Conservation (phyloP, 2,888 invertebrate species). For the Stenchaetothrips biformis region DNA sequence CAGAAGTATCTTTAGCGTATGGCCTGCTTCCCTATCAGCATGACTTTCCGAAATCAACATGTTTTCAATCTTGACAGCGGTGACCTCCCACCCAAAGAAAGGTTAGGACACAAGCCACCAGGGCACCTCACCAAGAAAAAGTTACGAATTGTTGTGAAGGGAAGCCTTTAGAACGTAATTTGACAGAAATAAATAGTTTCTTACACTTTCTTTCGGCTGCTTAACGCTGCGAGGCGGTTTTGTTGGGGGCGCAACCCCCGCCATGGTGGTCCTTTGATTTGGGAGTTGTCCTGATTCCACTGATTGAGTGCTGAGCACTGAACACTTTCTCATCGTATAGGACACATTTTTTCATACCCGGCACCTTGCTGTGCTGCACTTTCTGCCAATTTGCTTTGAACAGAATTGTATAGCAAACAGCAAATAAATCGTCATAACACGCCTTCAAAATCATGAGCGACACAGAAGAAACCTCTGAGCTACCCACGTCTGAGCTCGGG, state of each 20-base stretch:
- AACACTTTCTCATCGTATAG: too few relatives aligned
- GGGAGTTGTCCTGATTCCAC: too few relatives aligned
- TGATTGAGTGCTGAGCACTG: too few relatives aligned
- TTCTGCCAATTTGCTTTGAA: too few relatives aligned
- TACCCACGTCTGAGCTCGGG: constrained; percentile 62
- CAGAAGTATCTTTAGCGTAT: neutral
- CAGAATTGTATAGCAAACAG: too few relatives aligned
- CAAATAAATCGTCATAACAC: neutral
- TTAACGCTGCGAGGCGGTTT: constrained; percentile 84
- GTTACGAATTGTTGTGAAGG: neutral
- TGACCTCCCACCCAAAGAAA: neutral
- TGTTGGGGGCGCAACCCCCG: constrained; percentile 56
- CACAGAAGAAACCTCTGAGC: neutral
- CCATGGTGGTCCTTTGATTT: constrained; percentile 33
- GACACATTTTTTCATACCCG: too few relatives aligned
- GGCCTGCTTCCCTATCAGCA: neutral
- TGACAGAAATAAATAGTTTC: constrained; percentile 33
- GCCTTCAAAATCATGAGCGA: neutral
- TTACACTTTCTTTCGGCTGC: constrained; percentile 79
- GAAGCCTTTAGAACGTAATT: neutral
- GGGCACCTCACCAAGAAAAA: neutral
- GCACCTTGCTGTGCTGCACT: too few relatives aligned
- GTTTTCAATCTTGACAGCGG: neutral
- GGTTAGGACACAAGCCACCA: neutral
- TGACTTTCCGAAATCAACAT: neutral